Evolutionary conservation across 2,888 invertebrate genomes (phyloP), one percentile per base, ranked within the genome.

Genomic region (Stenodera caucasica): DNA sequence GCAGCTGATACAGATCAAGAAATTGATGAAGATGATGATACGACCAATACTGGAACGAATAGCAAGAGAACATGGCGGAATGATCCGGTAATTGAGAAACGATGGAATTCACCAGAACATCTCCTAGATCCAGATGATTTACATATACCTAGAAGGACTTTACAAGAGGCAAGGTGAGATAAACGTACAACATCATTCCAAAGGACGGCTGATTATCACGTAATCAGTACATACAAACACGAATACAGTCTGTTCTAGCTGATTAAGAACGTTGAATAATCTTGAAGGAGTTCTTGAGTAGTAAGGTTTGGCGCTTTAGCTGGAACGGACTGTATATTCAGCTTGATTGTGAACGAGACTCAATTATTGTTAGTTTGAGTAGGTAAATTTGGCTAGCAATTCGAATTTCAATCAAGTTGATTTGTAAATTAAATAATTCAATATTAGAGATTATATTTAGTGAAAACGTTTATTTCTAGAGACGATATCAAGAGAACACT

Each of bases 1-100:
- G 78, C 73, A 9, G 77, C 74, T 1, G 81, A 81, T 55, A 86
- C 85, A 30, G 87, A 89, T 71, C 89, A 89, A 65, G 84, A 84
- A 37, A 78, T 73, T 21, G 86, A 86, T 1, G 87, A 87, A 69
- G 87, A 86, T 52, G 88, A 88, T 55, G 84, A 83, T 58, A 79
- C 5, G 12, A 64, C 29, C 64, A 60, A 15, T 68, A 79, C 79
- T 65, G 66, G 66, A 72, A 65, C 69, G 66, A 61, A 69, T 76
- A 54, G 64, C 58, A 62, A 45, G 29, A 64, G 57, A 37, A 21
- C 33, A 2, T 60, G 59, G 72, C 77, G 59, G 64, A 72, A 65
- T n/a, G 65, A 60, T 50, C 67, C 67, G 37, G 26, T 52, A 6
- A 18, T 61, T 9, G 68, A 68, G 14, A 69, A 68, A 23, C 58